phyloP scores from a whole-genome alignment of 1,140 invertebrate species.

The Liolophura sinensis region DNA sequence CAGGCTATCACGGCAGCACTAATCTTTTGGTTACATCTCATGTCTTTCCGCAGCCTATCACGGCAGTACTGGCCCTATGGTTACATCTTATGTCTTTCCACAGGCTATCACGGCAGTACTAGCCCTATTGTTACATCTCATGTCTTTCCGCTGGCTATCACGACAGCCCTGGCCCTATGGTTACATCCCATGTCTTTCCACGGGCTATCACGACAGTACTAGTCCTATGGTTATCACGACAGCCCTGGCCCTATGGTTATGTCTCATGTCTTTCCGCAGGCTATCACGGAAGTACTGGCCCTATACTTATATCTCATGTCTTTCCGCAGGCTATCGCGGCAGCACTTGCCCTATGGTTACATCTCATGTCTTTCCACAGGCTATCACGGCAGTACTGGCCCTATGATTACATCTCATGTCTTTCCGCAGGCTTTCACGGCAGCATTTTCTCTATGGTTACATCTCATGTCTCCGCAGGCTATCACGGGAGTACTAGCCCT shows the following conservation, averaged over 20 bases:
- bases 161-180: conserved; percentile 13
- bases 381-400: conserved; percentile 16
- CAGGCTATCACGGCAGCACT: conserved; percentile 15
- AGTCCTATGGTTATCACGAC: no score
- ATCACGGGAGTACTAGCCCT: conserved; percentile 14
- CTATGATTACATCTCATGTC: conserved; percentile 8
- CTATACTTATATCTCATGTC: conserved; percentile 8
- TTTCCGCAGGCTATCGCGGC: conserved; percentile 13
- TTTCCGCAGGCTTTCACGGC: conserved; percentile 14
- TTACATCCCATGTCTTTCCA: not conserved
- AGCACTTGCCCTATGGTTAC: conserved; percentile 12
- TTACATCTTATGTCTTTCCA: conserved; percentile 1
- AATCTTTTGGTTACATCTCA: conserved; percentile 9
- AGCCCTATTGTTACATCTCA: conserved; percentile 10
- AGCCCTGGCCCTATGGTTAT: conserved; percentile 14
- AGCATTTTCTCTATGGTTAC: conserved; percentile 11
- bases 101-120: conserved; percentile 15
- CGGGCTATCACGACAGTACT: conserved; percentile 15
- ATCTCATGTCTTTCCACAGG: conserved; percentile 6
- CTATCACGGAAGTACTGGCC: conserved; percentile 15
- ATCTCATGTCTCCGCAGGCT: conserved; percentile 8
- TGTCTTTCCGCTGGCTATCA: conserved; percentile 13
- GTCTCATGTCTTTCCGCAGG: conserved; percentile 7
- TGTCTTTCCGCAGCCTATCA: conserved; percentile 14
- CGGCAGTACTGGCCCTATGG: conserved; percentile 13